These are phyloP conservation scores for Scophthalmus maximus DNA, from an alignment of 2,113 vertebrate genomes.

Conservation along the genomic window DNA sequence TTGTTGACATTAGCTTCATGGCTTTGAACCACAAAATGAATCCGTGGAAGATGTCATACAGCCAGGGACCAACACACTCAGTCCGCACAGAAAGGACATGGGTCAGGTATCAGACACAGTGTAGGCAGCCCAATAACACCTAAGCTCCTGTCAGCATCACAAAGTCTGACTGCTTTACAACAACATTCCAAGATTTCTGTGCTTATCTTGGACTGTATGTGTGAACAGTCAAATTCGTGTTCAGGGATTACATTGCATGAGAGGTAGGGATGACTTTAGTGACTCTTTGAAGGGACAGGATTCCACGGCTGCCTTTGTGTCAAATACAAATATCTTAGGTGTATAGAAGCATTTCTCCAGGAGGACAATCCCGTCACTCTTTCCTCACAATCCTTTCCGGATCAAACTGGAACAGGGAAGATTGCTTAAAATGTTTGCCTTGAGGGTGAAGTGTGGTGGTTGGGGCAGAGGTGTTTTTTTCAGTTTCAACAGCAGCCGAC, in stretches of 20 bases:
- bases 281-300: constrained; percentile 1
- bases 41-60: background rate
- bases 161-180: background rate
- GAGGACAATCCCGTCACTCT: constrained; percentile 43
- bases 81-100: background rate
- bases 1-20: background rate
- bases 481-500: constrained; percentile 41
- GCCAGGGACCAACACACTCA: background rate
- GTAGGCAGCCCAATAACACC: background rate
- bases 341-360: constrained; percentile 48
- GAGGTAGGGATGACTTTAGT: background rate
- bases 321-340: constrained; percentile 2
- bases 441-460: constrained; percentile 11
- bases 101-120: background rate
- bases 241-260: background rate
- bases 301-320: background rate
- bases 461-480: constrained; percentile 27
- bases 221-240: background rate
- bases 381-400: constrained; percentile 37
- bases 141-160: constrained; percentile 1
- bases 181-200: background rate
- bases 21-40: background rate
- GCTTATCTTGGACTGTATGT: background rate
- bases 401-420: constrained; percentile 40
- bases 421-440: constrained; percentile 53